A percentile compares a stretch with the other conserved stretches of the same genome.
These are phyloP conservation scores for Schlechtendalia chinensis DNA, from an alignment of 1,140 invertebrate genomes.

Conservation along the genomic window DNA sequence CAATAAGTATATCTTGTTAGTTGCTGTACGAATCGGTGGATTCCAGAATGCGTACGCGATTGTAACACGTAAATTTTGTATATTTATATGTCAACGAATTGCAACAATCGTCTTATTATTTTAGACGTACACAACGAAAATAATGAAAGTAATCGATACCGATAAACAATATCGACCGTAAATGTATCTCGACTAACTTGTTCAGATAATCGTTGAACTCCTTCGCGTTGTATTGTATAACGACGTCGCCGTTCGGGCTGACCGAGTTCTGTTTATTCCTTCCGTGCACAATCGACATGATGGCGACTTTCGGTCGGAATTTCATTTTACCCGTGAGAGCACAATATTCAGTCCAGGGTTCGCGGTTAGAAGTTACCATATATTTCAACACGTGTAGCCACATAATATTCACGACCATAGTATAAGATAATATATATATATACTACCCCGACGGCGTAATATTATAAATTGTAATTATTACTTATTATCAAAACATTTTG, in stretches of 20 bases:
- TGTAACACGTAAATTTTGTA: too few species aligned
- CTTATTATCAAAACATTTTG: too few species aligned
- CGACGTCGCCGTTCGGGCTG: not conserved
- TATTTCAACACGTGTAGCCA: not conserved
- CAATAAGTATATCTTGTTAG: too few species aligned
- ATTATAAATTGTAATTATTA: not conserved
- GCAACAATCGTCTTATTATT: too few species aligned
- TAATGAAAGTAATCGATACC: too few species aligned
- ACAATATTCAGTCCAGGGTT: too few species aligned
- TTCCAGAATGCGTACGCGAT: too few species aligned
- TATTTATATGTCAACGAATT: too few species aligned
- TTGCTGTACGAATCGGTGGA: too few species aligned
- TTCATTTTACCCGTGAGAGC: not conserved
- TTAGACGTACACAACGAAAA: too few species aligned
- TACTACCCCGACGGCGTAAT: not conserved
- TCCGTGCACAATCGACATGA: conserved; percentile 4
- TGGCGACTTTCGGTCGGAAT: not conserved
- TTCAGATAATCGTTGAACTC: conserved; percentile 45
- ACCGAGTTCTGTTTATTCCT: conserved; percentile 21
- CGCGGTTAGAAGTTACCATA: not conserved
- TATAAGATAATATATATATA: not conserved
- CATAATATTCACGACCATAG: too few species aligned
- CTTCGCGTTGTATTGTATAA: conserved; percentile 1
- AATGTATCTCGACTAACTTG: conserved; percentile 12
- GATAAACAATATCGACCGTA: too few species aligned